A percentile compares a stretch with the other conserved stretches of the same genome.
Evolutionary conservation across 1,140 invertebrate species (phyloP).

Genomic region (Ptiloglossa arizonensis): DNA sequence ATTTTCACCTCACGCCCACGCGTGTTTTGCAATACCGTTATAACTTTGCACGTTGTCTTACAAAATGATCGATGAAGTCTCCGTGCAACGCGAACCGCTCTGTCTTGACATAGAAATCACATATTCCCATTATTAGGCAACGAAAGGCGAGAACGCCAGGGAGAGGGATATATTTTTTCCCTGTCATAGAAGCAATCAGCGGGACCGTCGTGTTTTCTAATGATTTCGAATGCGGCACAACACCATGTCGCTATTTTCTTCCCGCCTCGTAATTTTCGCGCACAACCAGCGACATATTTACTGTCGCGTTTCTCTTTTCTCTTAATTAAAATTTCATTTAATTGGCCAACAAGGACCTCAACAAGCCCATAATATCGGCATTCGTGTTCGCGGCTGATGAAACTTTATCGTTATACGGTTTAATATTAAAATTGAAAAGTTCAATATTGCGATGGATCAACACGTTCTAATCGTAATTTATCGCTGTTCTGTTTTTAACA

Average conservation of each 20-base stretch:
- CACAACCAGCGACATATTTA: background rate
- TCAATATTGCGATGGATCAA: too few relatives aligned
- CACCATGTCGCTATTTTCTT: background rate
- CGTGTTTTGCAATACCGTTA: constrained; percentile 41
- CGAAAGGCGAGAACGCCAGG: constrained; percentile 8
- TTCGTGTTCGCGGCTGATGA: background rate
- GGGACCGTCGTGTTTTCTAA: background rate
- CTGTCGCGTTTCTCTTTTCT: background rate
- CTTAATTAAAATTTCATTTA: constrained; percentile 2
- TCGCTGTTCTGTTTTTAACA: too few relatives aligned
- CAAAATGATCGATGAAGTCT: constrained; percentile 57
- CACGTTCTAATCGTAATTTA: too few relatives aligned
- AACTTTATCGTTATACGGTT: too few relatives aligned
- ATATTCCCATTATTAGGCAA: constrained; percentile 22
- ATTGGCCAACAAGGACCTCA: background rate
- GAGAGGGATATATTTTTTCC: background rate
- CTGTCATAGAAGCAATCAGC: background rate
- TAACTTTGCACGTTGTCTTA: constrained; percentile 36
- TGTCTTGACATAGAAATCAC: constrained; percentile 37
- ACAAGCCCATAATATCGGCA: background rate
- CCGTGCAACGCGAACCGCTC: background rate
- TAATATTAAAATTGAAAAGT: too few relatives aligned
- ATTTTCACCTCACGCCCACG: constrained; percentile 46
- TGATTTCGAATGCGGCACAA: background rate
- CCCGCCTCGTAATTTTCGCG: background rate